These are phyloP conservation scores for Solenopsis fugax DNA, from an alignment of 1,140 invertebrate species.

Conservation along the genomic window DNA sequence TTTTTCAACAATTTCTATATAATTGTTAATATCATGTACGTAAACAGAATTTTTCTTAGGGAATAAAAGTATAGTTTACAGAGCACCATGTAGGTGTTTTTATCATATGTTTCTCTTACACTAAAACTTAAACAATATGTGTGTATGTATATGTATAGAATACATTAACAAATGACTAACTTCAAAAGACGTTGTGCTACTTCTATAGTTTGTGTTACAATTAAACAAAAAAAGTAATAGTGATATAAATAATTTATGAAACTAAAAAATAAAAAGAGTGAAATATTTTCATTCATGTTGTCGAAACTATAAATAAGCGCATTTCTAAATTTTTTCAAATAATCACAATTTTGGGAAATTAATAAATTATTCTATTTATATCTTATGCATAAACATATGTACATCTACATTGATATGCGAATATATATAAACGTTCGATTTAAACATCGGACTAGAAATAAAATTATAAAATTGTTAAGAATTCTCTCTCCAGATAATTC, in stretches of 20 bases:
- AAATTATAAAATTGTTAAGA: not conserved
- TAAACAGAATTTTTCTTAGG: constrained; percentile 27
- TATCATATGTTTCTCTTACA: not conserved
- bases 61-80: constrained; percentile 47
- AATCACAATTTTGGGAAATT: not conserved
- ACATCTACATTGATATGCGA: not conserved
- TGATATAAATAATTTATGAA: not conserved
- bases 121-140: not conserved
- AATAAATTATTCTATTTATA: not conserved
- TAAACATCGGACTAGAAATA: not conserved
- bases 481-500: not conserved
- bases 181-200: not conserved
- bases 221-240: not conserved
- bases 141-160: not conserved
- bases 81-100: not conserved
- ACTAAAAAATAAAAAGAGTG: not conserved
- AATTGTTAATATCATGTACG: constrained; percentile 50
- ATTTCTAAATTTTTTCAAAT: not conserved
- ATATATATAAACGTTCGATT: not conserved
- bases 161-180: not conserved
- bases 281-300: not conserved
- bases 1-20: constrained; percentile 61
- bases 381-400: not conserved
- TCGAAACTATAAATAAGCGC: not conserved
- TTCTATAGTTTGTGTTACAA: not conserved